phyloP scores from a whole-genome alignment of 2,797 vertebrate species.

The Leucoraja ocellata region DNA sequence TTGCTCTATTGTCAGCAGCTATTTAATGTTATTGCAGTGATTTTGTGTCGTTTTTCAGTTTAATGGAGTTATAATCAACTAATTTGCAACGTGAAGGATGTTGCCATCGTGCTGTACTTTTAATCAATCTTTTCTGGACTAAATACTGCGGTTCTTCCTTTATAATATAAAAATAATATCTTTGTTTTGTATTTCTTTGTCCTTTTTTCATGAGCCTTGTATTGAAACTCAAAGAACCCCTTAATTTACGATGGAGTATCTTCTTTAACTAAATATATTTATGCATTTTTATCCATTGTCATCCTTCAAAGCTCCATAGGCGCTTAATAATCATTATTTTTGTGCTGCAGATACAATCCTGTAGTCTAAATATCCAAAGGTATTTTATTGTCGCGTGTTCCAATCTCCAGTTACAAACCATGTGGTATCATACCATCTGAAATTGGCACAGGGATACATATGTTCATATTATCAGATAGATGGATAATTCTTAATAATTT shows the following conservation, averaged over 20 bases:
- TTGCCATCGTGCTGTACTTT: neutral
- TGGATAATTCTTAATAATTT: too few relatives aligned
- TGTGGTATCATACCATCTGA: neutral
- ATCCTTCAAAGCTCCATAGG: neutral
- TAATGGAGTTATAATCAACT: neutral
- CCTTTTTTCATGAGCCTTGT: neutral
- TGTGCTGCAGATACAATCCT: neutral
- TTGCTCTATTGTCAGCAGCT: neutral
- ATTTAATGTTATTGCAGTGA: neutral
- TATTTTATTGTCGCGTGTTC: too few relatives aligned
- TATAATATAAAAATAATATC: neutral
- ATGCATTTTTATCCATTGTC: neutral
- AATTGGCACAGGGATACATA: neutral
- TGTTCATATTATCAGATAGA: neutral
- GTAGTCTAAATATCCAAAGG: too few relatives aligned
- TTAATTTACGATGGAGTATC: neutral
- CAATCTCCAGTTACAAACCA: neutral
- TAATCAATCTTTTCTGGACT: neutral
- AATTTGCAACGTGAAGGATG: conserved; percentile 1
- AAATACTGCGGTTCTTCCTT: neutral
- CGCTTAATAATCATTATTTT: neutral
- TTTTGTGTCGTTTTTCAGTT: neutral
- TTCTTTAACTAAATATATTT: too few relatives aligned
- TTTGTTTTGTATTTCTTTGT: neutral
- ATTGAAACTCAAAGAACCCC: neutral